Evolutionary conservation across 64 coral and sea anemone genomes (phyloP), one percentile per base, ranked within the genome.

Genomic region (Exaiptasia diaphana): DNA sequence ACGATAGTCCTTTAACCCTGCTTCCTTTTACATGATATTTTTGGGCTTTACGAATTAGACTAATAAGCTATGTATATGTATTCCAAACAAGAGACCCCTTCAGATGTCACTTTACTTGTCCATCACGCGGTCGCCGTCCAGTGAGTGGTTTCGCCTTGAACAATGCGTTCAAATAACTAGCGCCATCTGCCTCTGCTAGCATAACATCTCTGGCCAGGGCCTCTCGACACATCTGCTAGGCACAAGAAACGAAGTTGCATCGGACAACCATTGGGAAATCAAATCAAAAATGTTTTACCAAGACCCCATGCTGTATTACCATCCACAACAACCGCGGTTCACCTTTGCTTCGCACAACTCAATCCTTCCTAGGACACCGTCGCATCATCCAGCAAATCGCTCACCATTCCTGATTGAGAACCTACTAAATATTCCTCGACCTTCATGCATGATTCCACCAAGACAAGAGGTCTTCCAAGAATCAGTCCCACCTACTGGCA

Each of bases 331-430:
- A 13, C 75, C 63, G 23, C 65, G 59, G 23, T 75, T 64, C 73
- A 44, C 82, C 40, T 79, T 59, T 76, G 9, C 85, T 34, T 49
- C 78, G 17, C 85, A 88, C 21, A 88, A 81, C 50, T 32, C 64
- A 30, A 58, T 88, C 61, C 44, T 78, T 59, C 50, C 74, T 14
- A 40, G 64, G 30, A 84, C 81, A 12, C 50, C 81, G 4, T 35
- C 82, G 28, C 80, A 62, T 14, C 86, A 65, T 54, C 20, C 85
- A 25, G 58, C 63, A 31, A 53, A 68, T 27, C 39, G 76, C 11
- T 56, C 86, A 26, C 89, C 91, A 8, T 94, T 94, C 60, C 76
- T 83, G 35, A 94, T 94, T 41, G 91, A 94, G 41, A 76, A 94
- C 40, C 74, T 94, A 9, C 58, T 94, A 4, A 37, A 50, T 17